A percentile compares a stretch with the other conserved stretches of the same genome.
These are phyloP conservation scores for Gonocerus acuteangulatus DNA, from an alignment of 2,888 invertebrate species.

Conservation along the genomic window DNA sequence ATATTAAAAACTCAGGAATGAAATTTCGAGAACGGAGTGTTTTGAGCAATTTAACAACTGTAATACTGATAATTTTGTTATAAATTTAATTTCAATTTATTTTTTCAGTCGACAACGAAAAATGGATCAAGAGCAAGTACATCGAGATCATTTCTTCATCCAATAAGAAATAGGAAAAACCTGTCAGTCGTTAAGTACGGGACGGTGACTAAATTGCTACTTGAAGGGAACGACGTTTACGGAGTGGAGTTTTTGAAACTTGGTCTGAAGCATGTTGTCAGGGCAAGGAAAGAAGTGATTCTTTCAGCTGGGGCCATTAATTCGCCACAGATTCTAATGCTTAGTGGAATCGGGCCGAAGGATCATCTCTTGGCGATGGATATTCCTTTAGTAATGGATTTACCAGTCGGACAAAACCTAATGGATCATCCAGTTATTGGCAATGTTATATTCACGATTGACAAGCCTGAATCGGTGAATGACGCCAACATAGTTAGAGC, in stretches of 20 bases:
- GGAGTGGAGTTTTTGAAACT: conserved; percentile 55
- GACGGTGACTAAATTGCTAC: conserved; percentile 53
- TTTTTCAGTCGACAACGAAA: conserved; percentile 49
- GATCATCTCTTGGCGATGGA: conserved; percentile 50
- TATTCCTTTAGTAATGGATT: conserved; percentile 51
- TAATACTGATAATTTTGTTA: no score
- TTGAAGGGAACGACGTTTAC: conserved; percentile 51
- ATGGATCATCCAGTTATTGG: conserved; percentile 63
- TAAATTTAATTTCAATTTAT: no score
- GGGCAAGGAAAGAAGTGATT: conserved; percentile 63
- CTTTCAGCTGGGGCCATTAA: conserved; percentile 68
- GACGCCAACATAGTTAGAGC: conserved; percentile 43
- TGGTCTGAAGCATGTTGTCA: conserved; percentile 48
- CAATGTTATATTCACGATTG: conserved; percentile 53
- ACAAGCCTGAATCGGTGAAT: conserved; percentile 43
- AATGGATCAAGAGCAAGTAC: conserved; percentile 61
- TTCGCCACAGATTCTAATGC: conserved; percentile 68
- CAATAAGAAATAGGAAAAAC: conserved; percentile 53
- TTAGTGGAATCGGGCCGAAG: conserved; percentile 69
- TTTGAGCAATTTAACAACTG: no score
- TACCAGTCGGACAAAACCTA: conserved; percentile 59
- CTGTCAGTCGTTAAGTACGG: conserved; percentile 54
- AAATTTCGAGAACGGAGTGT: no score
- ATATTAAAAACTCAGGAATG: no score
- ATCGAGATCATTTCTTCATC: conserved; percentile 58